Base-by-base conservation (phyloP, 1,140 invertebrate species). In the Anoplophora glabripennis region DNA sequence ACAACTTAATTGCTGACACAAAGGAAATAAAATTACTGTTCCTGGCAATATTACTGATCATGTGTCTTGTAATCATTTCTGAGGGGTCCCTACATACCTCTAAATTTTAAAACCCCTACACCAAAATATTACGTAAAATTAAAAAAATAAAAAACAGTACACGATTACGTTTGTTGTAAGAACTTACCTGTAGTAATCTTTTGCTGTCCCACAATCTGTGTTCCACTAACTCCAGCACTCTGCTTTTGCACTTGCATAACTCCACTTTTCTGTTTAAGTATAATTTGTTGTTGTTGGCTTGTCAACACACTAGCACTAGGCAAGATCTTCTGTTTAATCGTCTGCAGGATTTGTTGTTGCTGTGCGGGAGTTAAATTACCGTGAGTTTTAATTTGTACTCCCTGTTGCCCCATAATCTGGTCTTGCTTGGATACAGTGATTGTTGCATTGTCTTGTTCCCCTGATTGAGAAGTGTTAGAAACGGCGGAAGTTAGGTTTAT, bases 331-430 rank as follows among this genome's bases (percentile, higher is more conserved):
- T 75, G 72, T 36, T 72, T 71, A 15, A 75, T 76, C 21, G 78
- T 78, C 35, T 80, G 69, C 9, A 81, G 65, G 44, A 74, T 73
- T 57, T 77, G 75, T 45, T 80, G 78, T 54, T 80, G 78, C 55
- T 78, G 77, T 10, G 72, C 65, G 1, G 72, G 70, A 41, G 76
- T 76, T 28, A 79, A 66, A 63, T 69, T 76, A 12, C 67, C 66
- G 34, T 66, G 67, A 3, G 68, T 65, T 55, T 70, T 68, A 8
- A 71, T 61, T 49, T 67, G 62, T 35, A 69, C 61, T 7, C 64
- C 58, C 42, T 59, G 40, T 21, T 57, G 47, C 53, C 66, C 62
- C 7, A 53, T 51, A 41, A 59, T 36, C 40, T 46, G 35, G 8
- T 42, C 41, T 14, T 46, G 52, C 53, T 67, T 67, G 7, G 54